Evolutionary conservation across 1,140 invertebrate species (phyloP), one percentile per base, ranked within the genome.

Genomic region (Tribolium madens): DNA sequence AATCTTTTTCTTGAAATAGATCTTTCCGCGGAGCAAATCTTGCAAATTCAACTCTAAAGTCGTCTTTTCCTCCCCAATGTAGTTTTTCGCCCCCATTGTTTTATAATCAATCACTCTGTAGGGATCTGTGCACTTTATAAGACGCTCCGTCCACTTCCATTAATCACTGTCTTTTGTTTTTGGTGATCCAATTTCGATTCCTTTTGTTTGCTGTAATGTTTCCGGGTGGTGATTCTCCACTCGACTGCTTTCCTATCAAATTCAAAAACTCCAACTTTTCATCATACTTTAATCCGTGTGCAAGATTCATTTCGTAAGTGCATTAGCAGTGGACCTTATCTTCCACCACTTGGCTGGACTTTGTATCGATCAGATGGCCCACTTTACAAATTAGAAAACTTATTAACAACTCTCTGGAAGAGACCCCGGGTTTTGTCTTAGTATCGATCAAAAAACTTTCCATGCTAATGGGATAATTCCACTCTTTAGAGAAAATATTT

Each of bases 151-250:
- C 79, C 79, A 68, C 64, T 75, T 75, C 71, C 79, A 80, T 80
- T 80, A 80, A 80, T 80, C 79, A 80, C 76, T 72, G 77, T 80
- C 79, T 79, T n/a, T 80, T 78, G 79, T 80, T 78, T 79, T 77
- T 74, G 50, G 71, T 80, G 77, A 79, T 80, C 79, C 77, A 79
- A 80, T 80, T 80, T 77, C 79, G 77, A 76, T 78, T 79, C 60
- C 77, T 79, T 77, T 80, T 80, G 79, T 80, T 80, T 78, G 77
- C n/a, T 13, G 50, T 77, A 78, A 80, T 80, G 79, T 79, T 73
- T 33, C 33, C 48, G 72, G 70, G 79, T 77, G 77, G 79, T 80
- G 79, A 80, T 80, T 80, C 76, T 72, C 75, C 70, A 79, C 75
- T 80, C 73, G 75, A 79, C 68, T 79, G 75, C 18, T n/a, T 79